These are phyloP conservation scores for Lasiurus cinereus DNA, from an alignment of 2,113 vertebrate genomes.

Conservation along the genomic window DNA sequence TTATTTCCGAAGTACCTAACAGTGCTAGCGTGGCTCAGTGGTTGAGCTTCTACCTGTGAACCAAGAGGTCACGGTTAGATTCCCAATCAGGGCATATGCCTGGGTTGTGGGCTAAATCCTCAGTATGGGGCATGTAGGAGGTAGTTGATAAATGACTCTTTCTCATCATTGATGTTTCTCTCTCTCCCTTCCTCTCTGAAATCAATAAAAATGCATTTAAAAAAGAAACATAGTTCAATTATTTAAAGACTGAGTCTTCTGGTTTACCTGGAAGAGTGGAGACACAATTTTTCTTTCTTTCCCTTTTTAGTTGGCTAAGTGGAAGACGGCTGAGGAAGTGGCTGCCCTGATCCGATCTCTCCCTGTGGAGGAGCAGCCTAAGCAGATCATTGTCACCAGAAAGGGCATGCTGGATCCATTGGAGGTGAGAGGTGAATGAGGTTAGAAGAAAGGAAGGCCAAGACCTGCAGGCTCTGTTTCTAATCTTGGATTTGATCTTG, in stretches of 20 bases:
- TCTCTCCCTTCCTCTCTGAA: too few species aligned
- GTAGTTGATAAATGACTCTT: too few species aligned
- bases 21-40: not conserved
- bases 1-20: not conserved
- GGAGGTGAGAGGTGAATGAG: constrained; percentile 89
- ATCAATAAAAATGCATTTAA: too few species aligned
- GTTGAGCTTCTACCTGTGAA: too few species aligned
- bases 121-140: too few species aligned
- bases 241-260: constrained; percentile 4
- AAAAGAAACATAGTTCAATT: not conserved
- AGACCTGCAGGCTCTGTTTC: not conserved
- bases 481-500: constrained; percentile 31
- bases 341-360: constrained; percentile 98
- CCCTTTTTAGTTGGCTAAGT: constrained; percentile 94
- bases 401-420: constrained; percentile 99
- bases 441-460: not conserved
- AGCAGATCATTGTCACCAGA: constrained; percentile 99
- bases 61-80: too few species aligned
- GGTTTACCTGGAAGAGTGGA: not conserved
- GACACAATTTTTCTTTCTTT: not conserved
- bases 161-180: too few species aligned
- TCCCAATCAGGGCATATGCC: too few species aligned
- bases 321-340: constrained; percentile 99
- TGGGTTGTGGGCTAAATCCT: too few species aligned
- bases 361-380: constrained; percentile 99